Base-by-base conservation (phyloP, 35 echinoderm and acorn worm species). In the Holothuria glaberrima region DNA sequence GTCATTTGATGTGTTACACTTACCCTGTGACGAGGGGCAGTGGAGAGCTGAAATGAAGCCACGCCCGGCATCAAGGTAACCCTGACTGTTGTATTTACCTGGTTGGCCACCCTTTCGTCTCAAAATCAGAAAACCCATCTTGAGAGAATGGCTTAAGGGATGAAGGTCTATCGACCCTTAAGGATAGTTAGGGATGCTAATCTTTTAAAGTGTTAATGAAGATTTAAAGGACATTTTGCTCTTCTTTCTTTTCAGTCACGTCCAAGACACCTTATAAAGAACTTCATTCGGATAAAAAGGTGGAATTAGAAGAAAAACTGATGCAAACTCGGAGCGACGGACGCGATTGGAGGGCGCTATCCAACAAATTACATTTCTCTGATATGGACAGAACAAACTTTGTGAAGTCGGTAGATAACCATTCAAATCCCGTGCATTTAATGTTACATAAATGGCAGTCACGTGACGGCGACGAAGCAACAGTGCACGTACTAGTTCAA, bases 231-330 rank as follows among this genome's bases (percentile, higher is more conserved):
- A 5, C 19, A 10, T 25, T 12, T 69, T 33, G 6, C 22, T 69
- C 31, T 69, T 27, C 14, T 33, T 9, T 29, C 31, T 84, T 63
- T 35, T 30, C 80, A 84, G 80, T 61, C 20, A 17, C 80, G 1
- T 21, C 80, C 17, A 41, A 48, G 32, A 84, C 80, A 17, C 80
- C 30, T 31, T 84, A 84, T 56, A 84, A 59, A 31, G 80, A 84
- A 84, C 80, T 84, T 30, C 80, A 84, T 61, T 84, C 80, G 26
- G 80, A 84, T 56, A 61, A 38, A 62, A 84, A 84, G 30, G 26
- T 84, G 25, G 54, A 84, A 84, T 25, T 84, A 25, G 80, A 84
- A 63, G 80, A 84, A 84, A 63, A 61, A 31, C 20, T 84, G 27
- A 60, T 84, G 80, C 52, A 58, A 30, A 26, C 26, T 18, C 48